A percentile compares a stretch with the other conserved stretches of the same genome.
Evolutionary conservation across 2,113 vertebrate genomes (phyloP).

Genomic region (Phylloscopus whistleri): DNA sequence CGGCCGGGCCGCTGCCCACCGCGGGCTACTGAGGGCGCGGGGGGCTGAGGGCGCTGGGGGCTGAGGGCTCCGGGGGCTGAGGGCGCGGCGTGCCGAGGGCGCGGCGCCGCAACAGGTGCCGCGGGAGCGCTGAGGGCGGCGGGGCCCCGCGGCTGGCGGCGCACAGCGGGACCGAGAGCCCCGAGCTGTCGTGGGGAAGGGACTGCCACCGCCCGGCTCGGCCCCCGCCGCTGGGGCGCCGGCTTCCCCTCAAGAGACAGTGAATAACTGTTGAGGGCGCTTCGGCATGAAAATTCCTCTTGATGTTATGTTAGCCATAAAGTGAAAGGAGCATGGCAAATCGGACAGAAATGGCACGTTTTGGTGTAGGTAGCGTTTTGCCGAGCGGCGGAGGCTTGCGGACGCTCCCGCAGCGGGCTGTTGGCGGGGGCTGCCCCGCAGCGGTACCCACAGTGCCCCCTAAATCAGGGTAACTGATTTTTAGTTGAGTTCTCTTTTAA

Average conservation of each 20-base stretch:
- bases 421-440: neutral
- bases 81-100: neutral
- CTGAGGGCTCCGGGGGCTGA: neutral
- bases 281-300: neutral
- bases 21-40: too few species aligned
- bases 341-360: accelerated
- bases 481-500: neutral
- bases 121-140: neutral
- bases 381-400: neutral
- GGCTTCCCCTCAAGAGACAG: too few species aligned
- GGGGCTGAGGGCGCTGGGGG: neutral
- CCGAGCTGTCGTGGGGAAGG: neutral
- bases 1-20: too few species aligned
- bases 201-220: accelerated
- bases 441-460: neutral
- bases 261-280: accelerated
- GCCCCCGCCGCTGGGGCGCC: neutral
- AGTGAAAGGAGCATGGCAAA: too few species aligned
- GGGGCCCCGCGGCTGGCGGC: neutral
- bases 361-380: neutral
- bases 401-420: neutral
- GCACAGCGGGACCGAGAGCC: neutral
- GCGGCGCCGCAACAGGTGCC: neutral
- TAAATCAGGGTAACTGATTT: neutral
- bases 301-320: accelerated